phyloP scores from a whole-genome alignment of 1,140 invertebrate species.

The Zaprionus vittiger region DNA sequence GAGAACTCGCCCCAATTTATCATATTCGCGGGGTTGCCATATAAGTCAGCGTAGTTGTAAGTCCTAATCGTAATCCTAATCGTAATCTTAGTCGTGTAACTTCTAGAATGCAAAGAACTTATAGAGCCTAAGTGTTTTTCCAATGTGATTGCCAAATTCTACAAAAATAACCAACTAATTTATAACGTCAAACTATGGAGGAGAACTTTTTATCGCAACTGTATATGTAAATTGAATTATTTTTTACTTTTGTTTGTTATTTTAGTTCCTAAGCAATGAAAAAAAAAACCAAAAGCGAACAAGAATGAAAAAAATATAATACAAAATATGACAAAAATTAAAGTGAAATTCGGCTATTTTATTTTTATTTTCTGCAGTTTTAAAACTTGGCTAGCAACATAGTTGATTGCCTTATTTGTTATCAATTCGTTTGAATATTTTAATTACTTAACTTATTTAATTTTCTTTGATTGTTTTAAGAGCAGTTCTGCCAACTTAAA shows the following conservation, averaged over 20 bases:
- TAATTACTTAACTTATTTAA: not conserved
- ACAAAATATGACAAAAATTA: constrained; percentile 37
- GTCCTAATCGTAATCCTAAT: constrained; percentile 6
- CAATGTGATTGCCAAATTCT: constrained; percentile 83
- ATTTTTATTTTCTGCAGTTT: not conserved
- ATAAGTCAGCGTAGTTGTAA: constrained; percentile 46
- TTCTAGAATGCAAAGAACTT: constrained; percentile 74
- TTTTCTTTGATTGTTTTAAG: not conserved
- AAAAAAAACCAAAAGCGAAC: constrained; percentile 21
- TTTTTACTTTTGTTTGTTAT: constrained; percentile 79
- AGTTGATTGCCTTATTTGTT: no score
- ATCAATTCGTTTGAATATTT: not conserved
- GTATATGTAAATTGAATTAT: constrained; percentile 49
- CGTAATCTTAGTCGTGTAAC: constrained; percentile 29
- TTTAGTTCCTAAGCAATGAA: constrained; percentile 72
- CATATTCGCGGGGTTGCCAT: constrained; percentile 15
- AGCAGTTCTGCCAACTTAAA: no score
- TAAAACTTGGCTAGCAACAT: not conserved
- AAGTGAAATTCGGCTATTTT: not conserved
- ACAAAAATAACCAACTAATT: constrained; percentile 64
- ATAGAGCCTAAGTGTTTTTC: constrained; percentile 79
- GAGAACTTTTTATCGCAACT: constrained; percentile 31
- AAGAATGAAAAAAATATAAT: constrained; percentile 33
- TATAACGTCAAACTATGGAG: constrained; percentile 49
- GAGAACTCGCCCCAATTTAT: constrained; percentile 22